Percentiles rank a stretch among this genome's conserved stretches.
phyloP scores from a whole-genome alignment of 2,888 invertebrate genomes.

The Pedicia rivosa region DNA sequence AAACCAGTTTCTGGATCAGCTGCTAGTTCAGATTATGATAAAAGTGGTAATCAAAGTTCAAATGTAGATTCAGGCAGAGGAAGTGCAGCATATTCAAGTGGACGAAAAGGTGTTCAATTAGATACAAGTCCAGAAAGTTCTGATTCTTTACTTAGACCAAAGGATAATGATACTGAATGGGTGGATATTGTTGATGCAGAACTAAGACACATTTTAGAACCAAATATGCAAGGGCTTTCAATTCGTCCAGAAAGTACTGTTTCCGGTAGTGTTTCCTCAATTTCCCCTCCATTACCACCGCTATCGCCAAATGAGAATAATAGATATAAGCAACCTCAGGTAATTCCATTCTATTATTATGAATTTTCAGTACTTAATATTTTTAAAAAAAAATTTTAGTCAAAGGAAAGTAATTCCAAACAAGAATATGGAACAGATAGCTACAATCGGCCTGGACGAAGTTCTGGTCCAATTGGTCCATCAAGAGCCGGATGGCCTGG shows the following conservation, averaged over 20 bases:
- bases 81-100: constrained; percentile 66
- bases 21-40: constrained; percentile 58
- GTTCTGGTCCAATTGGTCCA: constrained; percentile 19
- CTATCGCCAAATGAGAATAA: constrained; percentile 47
- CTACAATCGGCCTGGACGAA: constrained; percentile 29
- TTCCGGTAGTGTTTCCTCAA: constrained; percentile 50
- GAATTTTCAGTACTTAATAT: constrained; percentile 2
- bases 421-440: constrained; percentile 36
- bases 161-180: constrained; percentile 58
- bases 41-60: constrained; percentile 55
- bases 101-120: constrained; percentile 36
- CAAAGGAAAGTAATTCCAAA: constrained; percentile 20
- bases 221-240: constrained; percentile 47
- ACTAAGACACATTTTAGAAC: constrained; percentile 58
- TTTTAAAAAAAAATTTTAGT: constrained; percentile 6
- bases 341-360: constrained; percentile 4
- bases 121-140: constrained; percentile 42
- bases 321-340: constrained; percentile 10
- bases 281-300: constrained; percentile 64
- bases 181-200: constrained; percentile 68
- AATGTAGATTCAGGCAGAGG: constrained; percentile 66
- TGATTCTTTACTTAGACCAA: constrained; percentile 29
- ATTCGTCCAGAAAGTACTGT: constrained; percentile 43
- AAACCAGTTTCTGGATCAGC: constrained; percentile 37
- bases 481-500: constrained; percentile 16